phyloP scores from a whole-genome alignment of 2,888 invertebrate genomes.

The Ernsta delagoae region DNA sequence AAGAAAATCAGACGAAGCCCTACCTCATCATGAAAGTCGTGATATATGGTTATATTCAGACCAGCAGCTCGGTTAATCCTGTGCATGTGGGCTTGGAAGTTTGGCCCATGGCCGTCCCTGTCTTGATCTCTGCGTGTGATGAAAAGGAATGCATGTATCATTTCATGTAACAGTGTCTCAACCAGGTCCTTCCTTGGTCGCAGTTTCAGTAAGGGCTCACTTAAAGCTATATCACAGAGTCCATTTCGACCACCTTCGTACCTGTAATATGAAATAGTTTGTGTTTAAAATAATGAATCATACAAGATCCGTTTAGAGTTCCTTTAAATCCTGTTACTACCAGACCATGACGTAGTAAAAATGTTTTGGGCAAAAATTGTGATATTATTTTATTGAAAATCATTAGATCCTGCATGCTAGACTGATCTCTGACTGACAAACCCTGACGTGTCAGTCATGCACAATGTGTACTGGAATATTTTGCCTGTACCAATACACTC shows the following conservation, averaged over 20 bases:
- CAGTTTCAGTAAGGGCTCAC: conserved; percentile 95
- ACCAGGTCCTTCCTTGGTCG: conserved; percentile 97
- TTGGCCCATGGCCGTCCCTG: conserved; percentile 97
- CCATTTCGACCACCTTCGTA: conserved; percentile 91
- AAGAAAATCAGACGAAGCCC: no score
- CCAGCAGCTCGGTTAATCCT: conserved; percentile 95
- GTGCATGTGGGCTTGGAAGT: conserved; percentile 96
- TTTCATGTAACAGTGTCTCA: conserved; percentile 99
- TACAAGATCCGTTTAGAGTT: no score
- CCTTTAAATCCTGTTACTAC: no score
- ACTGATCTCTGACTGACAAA: no score
- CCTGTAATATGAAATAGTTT: conserved; percentile 55
- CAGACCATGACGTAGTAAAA: no score
- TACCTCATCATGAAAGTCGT: conserved; percentile 97
- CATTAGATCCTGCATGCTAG: no score
- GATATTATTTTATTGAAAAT: no score
- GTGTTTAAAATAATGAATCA: no score
- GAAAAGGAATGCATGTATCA: conserved; percentile 99
- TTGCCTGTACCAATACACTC: no score
- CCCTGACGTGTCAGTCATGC: no score
- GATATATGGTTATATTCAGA: conserved; percentile 96
- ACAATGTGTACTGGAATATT: no score
- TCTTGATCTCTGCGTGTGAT: conserved; percentile 93
- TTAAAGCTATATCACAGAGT: conserved; percentile 93
- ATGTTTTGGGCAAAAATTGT: no score